phyloP scores from a whole-genome alignment of 1,140 invertebrate species.

The Nilaparvata lugens region DNA sequence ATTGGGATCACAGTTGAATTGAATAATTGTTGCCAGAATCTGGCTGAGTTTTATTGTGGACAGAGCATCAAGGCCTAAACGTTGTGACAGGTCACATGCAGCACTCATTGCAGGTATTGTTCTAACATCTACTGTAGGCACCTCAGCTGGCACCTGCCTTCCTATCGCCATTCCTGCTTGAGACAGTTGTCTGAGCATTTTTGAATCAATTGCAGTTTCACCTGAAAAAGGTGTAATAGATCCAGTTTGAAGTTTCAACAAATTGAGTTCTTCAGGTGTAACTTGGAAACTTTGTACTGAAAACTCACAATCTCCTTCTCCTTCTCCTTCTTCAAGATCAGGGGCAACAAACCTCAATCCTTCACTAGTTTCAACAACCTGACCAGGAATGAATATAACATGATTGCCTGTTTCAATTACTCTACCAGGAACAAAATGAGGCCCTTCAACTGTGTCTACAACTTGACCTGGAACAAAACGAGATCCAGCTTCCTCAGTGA shows the following conservation, averaged over 20 bases:
- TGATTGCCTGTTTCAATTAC: slow-evolving; percentile 56
- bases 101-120: slow-evolving; percentile 34
- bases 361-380: slow-evolving; percentile 60
- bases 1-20: slow-evolving; percentile 8
- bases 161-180: slow-evolving; percentile 59
- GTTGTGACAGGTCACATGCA: slow-evolving; percentile 36
- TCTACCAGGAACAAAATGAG: slow-evolving; percentile 60
- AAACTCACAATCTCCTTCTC: slow-evolving; percentile 41
- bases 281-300: slow-evolving; percentile 67
- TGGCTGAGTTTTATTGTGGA: slow-evolving; percentile 37
- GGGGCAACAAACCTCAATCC: slow-evolving; percentile 60
- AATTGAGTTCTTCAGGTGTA: slow-evolving; percentile 54
- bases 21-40: slow-evolving; percentile 20
- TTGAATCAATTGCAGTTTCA: slow-evolving; percentile 52
- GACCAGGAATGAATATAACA: slow-evolving; percentile 58
- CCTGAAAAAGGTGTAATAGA: slow-evolving; percentile 37
- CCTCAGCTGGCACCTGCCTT: slow-evolving; percentile 47
- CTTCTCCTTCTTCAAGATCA: slow-evolving; percentile 53
- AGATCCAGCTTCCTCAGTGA: slow-evolving; percentile 56
- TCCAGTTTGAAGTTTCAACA: slow-evolving; percentile 42
- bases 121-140: slow-evolving; percentile 49
- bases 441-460: slow-evolving; percentile 58
- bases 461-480: slow-evolving; percentile 64
- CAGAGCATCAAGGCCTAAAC: slow-evolving; percentile 35
- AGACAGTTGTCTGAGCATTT: slow-evolving; percentile 55